These are phyloP conservation scores for Chrysolina haemoptera DNA, from an alignment of 2,888 invertebrate genomes.

Conservation along the genomic window DNA sequence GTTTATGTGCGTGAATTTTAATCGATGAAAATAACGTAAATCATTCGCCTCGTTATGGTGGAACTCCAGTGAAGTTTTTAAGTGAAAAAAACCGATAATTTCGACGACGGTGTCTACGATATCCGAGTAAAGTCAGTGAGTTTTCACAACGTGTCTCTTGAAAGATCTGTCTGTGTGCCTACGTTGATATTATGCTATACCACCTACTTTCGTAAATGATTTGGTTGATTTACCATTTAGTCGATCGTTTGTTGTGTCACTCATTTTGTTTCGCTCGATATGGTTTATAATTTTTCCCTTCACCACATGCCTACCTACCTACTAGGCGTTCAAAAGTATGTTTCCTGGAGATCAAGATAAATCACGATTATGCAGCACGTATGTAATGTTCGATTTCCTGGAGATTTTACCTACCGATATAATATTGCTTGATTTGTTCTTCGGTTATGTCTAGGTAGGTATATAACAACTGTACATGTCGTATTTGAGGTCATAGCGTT, in stretches of 20 bases:
- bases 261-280: slow-evolving; percentile 27
- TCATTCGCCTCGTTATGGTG: slow-evolving; percentile 9
- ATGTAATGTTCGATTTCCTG: too few species aligned
- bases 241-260: slow-evolving; percentile 15
- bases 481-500: too few species aligned
- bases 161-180: slow-evolving; percentile 26
- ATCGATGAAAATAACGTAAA: slow-evolving; percentile 31
- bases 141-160: slow-evolving; percentile 36
- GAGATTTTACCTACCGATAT: too few species aligned
- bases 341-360: background rate
- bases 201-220: slow-evolving; percentile 36
- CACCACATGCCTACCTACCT: background rate
- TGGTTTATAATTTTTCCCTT: background rate
- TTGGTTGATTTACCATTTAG: slow-evolving; percentile 24
- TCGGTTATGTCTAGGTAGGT: too few species aligned
- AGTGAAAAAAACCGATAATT: slow-evolving; percentile 20
- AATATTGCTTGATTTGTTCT: too few species aligned
- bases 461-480: too few species aligned
- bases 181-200: slow-evolving; percentile 35
- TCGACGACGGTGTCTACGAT: background rate
- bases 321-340: background rate
- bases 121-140: slow-evolving; percentile 29
- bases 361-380: background rate
- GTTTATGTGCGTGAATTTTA: slow-evolving; percentile 31
- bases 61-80: background rate